phyloP scores from a whole-genome alignment of 2,797 vertebrate species.

The Liparis tanakae region DNA sequence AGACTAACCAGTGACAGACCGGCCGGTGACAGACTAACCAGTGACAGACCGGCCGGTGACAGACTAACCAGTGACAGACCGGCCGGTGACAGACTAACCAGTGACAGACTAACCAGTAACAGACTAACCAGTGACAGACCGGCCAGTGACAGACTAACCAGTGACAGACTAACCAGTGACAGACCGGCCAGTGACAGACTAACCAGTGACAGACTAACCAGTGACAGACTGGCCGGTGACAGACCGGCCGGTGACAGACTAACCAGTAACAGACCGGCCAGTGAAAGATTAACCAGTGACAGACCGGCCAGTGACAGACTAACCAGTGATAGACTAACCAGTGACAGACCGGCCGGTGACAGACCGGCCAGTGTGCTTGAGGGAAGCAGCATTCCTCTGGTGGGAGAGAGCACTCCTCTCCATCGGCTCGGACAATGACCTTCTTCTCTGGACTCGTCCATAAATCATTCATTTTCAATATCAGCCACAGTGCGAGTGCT shows the following conservation, averaged over 20 bases:
- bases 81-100: conserved; percentile 19
- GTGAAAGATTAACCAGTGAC: too few relatives aligned
- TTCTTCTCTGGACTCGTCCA: conserved; percentile 37
- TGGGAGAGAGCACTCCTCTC: conserved; percentile 39
- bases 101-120: too few relatives aligned
- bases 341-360: not conserved
- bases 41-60: not conserved
- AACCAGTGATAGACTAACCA: too few relatives aligned
- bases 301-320: conserved; percentile 11
- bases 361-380: conserved; percentile 29
- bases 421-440: conserved; percentile 49
- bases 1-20: conserved; percentile 5
- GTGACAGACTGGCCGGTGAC: not conserved
- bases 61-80: conserved; percentile 20
- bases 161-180: not conserved
- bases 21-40: too few relatives aligned
- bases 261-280: conserved; percentile 16
- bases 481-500: conserved; percentile 45
- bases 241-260: conserved; percentile 19
- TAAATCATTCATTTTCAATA: conserved; percentile 58
- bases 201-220: conserved; percentile 17
- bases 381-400: conserved; percentile 38
- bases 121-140: conserved; percentile 5
- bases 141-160: too few relatives aligned
- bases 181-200: conserved; percentile 19